Evolutionary conservation across 1,140 invertebrate species (phyloP), one percentile per base, ranked within the genome.

Genomic region (Tetranychus cinnabarinus): DNA sequence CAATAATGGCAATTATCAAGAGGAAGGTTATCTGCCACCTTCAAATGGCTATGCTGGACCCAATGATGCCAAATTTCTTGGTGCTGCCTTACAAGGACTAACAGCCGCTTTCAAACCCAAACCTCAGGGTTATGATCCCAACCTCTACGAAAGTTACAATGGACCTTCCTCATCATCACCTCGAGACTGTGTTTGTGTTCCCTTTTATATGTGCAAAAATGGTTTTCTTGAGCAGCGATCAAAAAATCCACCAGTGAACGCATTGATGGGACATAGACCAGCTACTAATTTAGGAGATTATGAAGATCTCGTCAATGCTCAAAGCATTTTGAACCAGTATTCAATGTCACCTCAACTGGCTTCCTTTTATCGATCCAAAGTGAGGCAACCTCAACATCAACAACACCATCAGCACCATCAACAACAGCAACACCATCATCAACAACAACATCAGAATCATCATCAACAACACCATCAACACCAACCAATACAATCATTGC

Each of bases 171-270:
- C 7, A 62, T 56, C 15, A 46, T 12, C 13, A 52, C 39, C 36
- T 33, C 8, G 56, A 65, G 63, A 66, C 33, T 68, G 67, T 59
- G 37, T 68, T 58, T 68, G 67, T 62, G 67, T 68, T 8, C 67
- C 67, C 2, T 68, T 68, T 42, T 68, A 68, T 35, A 59, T 68
- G 58, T 68, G 67, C 60, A 64, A 61, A 55, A 67, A 68, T 58
- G 67, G 67, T 15, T 67, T 63, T 39, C n/a, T 68, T 8, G 56
- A 58, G 46, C 52, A 61, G 56, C 60, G 34, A 58, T 23, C 31
- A n/a, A 45, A 62, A 58, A 45, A 33, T 39, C 23, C 23, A 31
- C 6, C 55, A 45, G 36, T 45, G 6, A 6, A 31, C 37, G 5
- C 42, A 45, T 58, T 10, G n/a, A 10, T 48, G n/a, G 6, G 15